A percentile compares a stretch with the other conserved stretches of the same genome.
These are phyloP conservation scores for Vulpes vulpes DNA, from an alignment of 2,113 vertebrate species.

Conservation along the genomic window DNA sequence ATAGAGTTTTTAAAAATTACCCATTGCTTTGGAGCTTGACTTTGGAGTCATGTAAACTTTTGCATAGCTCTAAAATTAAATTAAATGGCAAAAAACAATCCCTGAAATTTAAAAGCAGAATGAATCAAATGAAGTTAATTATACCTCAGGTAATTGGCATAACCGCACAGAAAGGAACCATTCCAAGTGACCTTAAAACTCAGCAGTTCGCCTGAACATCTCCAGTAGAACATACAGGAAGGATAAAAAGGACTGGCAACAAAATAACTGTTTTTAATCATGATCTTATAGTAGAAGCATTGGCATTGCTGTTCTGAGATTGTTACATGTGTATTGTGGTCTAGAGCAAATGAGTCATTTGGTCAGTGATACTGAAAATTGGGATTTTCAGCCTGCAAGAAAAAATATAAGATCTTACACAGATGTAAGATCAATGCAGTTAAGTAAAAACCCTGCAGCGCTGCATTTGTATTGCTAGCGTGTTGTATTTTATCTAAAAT, in stretches of 20 bases:
- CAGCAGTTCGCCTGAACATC: not conserved
- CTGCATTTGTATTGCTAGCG: not conserved
- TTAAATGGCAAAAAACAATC: conserved; percentile 18
- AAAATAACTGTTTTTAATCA: not conserved
- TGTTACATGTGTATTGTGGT: not conserved
- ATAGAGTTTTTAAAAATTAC: conserved; percentile 14
- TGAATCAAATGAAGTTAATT: conserved; percentile 22
- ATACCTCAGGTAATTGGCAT: not conserved
- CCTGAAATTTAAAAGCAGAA: conserved; percentile 45
- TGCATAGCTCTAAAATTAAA: conserved; percentile 24
- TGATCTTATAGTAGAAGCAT: not conserved
- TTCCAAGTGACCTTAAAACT: conserved; percentile 1
- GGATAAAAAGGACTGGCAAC: not conserved
- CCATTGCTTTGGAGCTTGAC: conserved; percentile 17
- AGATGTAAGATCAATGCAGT: not conserved
- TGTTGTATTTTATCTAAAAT: not conserved
- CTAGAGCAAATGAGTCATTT: not conserved
- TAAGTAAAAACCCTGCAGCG: not conserved
- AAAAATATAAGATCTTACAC: not conserved
- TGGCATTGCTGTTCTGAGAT: not conserved
- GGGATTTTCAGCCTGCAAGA: not conserved
- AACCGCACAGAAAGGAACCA: not conserved
- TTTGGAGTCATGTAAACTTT: conserved; percentile 34
- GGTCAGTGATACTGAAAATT: not conserved
- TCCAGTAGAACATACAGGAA: not conserved